Evolutionary conservation across 2,888 invertebrate genomes (phyloP).

Genomic region (Cerceris ruficornis): DNA sequence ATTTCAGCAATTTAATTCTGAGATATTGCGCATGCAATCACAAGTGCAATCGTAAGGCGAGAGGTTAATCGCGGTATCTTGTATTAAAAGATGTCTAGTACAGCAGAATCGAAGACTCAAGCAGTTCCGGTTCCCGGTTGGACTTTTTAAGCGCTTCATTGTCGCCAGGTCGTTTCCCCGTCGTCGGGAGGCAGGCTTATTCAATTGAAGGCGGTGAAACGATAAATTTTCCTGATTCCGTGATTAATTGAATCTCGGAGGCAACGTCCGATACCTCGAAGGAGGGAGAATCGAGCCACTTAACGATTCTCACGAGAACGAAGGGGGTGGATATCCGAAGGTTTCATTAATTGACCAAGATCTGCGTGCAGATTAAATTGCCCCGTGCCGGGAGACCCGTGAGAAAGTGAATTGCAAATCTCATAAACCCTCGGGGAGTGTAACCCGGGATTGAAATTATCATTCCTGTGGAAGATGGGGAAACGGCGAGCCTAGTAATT

Average conservation of each 20-base stretch:
- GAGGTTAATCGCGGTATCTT: too few relatives aligned
- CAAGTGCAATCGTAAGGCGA: too few relatives aligned
- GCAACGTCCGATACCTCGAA: slow-evolving; percentile 51
- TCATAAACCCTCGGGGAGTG: slow-evolving; percentile 35
- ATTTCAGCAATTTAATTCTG: too few relatives aligned
- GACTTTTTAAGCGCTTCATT: slow-evolving; percentile 32
- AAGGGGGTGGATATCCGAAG: slow-evolving; percentile 52
- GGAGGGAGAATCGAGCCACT: slow-evolving; percentile 27
- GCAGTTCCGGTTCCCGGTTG: not conserved
- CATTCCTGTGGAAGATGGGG: slow-evolving; percentile 20
- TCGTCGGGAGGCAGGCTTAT: slow-evolving; percentile 6
- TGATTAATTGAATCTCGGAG: slow-evolving; percentile 66
- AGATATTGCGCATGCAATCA: too few relatives aligned
- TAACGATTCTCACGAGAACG: slow-evolving; percentile 48
- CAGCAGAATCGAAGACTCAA: not conserved
- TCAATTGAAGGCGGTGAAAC: slow-evolving; percentile 37
- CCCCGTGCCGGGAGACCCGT: slow-evolving; percentile 34
- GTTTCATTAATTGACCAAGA: slow-evolving; percentile 68
- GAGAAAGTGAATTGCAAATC: slow-evolving; percentile 63
- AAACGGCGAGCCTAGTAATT: slow-evolving; percentile 10
- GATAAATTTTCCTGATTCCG: slow-evolving; percentile 54
- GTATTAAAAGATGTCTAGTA: too few relatives aligned
- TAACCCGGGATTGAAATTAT: slow-evolving; percentile 45
- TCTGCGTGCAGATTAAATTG: slow-evolving; percentile 64
- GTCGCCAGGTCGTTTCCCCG: slow-evolving; percentile 4